phyloP scores from a whole-genome alignment of 2,113 vertebrate genomes.

The Mormoops blainvillei region DNA sequence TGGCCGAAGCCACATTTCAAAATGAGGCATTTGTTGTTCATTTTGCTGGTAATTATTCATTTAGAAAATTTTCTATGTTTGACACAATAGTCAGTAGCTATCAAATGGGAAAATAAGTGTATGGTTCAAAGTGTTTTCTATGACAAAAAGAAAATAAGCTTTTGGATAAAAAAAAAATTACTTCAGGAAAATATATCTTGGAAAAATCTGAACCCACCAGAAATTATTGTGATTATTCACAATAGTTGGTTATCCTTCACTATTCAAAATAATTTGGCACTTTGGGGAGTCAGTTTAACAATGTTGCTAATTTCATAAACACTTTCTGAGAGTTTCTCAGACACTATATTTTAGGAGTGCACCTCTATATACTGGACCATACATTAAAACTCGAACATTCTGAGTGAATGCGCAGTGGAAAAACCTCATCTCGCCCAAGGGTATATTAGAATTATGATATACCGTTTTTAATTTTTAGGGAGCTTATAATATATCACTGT shows the following conservation, averaged over 20 bases:
- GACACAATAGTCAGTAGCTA: neutral
- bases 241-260: neutral
- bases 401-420: neutral
- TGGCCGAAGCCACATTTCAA: neutral
- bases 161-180: neutral
- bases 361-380: neutral
- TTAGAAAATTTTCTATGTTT: neutral
- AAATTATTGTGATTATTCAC: neutral
- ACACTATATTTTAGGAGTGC: neutral
- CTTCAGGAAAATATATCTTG: neutral
- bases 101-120: neutral
- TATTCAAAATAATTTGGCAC: neutral
- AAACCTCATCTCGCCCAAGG: neutral
- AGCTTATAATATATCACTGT: neutral
- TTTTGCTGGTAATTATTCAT: neutral
- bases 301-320: neutral
- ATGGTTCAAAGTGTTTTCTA: neutral
- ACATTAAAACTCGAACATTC: neutral
- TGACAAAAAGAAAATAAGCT: neutral
- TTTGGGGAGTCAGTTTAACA: neutral
- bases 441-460: neutral
- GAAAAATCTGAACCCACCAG: neutral
- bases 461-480: neutral
- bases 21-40: neutral
- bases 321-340: neutral